A percentile compares a stretch with the other conserved stretches of the same genome.
Conservation (phyloP, 2,797 vertebrate species). For the Salarias fasciatus region DNA sequence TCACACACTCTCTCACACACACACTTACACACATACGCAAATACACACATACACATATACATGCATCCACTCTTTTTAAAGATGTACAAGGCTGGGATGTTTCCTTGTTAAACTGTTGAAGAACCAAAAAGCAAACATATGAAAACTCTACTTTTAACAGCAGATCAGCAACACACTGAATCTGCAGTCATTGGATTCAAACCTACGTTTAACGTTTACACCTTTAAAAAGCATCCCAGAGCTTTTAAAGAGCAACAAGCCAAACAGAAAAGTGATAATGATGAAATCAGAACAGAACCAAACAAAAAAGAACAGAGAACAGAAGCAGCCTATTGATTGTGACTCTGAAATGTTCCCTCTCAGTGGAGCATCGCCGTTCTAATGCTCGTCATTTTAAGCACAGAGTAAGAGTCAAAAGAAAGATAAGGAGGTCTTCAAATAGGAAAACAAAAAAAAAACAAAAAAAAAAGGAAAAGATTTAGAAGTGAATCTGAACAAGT, state of each 20-base stretch:
- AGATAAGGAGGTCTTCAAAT: slow-evolving; percentile 41
- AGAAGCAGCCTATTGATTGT: slow-evolving; percentile 77
- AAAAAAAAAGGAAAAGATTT: slow-evolving; percentile 11
- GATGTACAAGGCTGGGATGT: slow-evolving; percentile 18
- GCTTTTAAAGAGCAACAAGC: slow-evolving; percentile 41
- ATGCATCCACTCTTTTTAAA: slow-evolving; percentile 41
- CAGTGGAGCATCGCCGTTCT: slow-evolving; percentile 45
- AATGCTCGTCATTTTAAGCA: slow-evolving; percentile 13
- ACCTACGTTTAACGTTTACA: slow-evolving; percentile 36
- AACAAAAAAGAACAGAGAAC: slow-evolving; percentile 33
- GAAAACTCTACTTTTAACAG: slow-evolving; percentile 13
- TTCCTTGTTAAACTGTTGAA: slow-evolving; percentile 22
- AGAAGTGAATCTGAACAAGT: slow-evolving; percentile 42
- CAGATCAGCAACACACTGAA: slow-evolving; percentile 5
- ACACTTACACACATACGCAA: slow-evolving; percentile 39
- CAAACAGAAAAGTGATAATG: slow-evolving; percentile 34
- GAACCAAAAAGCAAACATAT: slow-evolving; percentile 20
- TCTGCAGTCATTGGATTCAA: slow-evolving; percentile 21
- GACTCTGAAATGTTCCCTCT: slow-evolving; percentile 52
- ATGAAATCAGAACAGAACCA: slow-evolving; percentile 43
- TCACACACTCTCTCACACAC: slow-evolving; percentile 50
- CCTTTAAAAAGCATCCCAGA: slow-evolving; percentile 29
- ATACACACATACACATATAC: slow-evolving; percentile 4
- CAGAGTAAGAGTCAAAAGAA: slow-evolving; percentile 3
- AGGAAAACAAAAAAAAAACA: slow-evolving; percentile 35